These are phyloP conservation scores for Brenthis daphne DNA, from an alignment of 2,888 invertebrate species.

Conservation along the genomic window DNA sequence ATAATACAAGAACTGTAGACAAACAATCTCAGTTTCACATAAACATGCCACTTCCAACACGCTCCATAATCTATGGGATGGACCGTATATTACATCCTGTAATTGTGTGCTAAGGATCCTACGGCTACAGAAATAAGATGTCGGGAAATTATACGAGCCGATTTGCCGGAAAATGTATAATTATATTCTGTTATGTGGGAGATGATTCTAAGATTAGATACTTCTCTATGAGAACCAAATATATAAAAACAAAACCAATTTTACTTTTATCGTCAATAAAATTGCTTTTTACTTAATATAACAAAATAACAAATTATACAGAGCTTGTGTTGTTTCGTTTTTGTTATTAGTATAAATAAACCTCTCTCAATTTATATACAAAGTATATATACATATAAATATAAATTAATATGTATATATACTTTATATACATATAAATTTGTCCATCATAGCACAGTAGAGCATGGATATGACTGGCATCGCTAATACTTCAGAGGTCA, in stretches of 20 bases:
- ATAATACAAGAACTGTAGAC: background rate
- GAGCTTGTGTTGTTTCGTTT: slow-evolving; percentile 1
- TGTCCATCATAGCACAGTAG: too few relatives aligned
- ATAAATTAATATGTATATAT: too few relatives aligned
- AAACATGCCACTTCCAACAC: slow-evolving; percentile 5
- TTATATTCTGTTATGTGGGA: slow-evolving; percentile 1
- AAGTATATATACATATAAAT: too few relatives aligned
- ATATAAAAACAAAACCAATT: slow-evolving; percentile 3
- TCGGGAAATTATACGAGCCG: slow-evolving; percentile 25
- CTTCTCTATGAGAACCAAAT: background rate
- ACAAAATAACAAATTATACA: slow-evolving; percentile 3
- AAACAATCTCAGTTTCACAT: background rate
- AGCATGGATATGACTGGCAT: too few relatives aligned
- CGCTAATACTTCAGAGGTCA: too few relatives aligned
- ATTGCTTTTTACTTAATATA: slow-evolving; percentile 6
- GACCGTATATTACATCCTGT: slow-evolving; percentile 14
- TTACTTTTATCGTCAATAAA: background rate
- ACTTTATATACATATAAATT: too few relatives aligned
- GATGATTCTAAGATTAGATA: background rate
- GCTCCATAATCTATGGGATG: background rate
- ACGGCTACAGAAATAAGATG: slow-evolving; percentile 24
- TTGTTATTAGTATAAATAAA: slow-evolving; percentile 9
- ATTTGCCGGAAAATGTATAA: slow-evolving; percentile 13
- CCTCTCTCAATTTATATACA: too few relatives aligned
- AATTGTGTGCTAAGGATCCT: slow-evolving; percentile 25